Evolutionary conservation across 2,888 invertebrate species (phyloP), one percentile per base, ranked within the genome.

Genomic region (Diarsia rubi): DNA sequence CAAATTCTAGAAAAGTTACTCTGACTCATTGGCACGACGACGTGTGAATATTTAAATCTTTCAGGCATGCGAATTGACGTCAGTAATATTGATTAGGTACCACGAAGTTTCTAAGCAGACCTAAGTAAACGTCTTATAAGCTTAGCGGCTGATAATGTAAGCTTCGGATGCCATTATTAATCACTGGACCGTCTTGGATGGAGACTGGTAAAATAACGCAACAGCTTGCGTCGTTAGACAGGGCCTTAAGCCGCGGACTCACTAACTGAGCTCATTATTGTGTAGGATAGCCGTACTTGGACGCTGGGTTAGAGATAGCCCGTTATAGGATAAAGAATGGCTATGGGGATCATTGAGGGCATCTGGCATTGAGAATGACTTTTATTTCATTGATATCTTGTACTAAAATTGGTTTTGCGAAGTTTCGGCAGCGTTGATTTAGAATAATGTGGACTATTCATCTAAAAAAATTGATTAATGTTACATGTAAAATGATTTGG

Each of bases 141-240:
- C 21, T 54, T 47, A 75, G 65, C 45, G 37, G 49, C 54, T 24
- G 65, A 75, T 72, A 78, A 75, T 78, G 64, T 84, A 68, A 68
- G 75, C 73, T 73, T 73, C 66, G 72, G 75, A 72, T 66, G 60
- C 67, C 60, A 77, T 78, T 78, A 86, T 84, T 86, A 86, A 86
- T 86, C 84, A 86, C 76, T 75, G 79, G 78, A 74, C 78, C 57
- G 73, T 82, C 80, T 71, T 45, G 63, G 69, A 66, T 64, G 68
- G 74, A 79, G 75, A 76, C 72, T 79, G 73, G 66, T 59, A 82
- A 78, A 86, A 84, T 86, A 86, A 86, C 67, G 75, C 82, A 82
- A 86, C 85, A 86, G 86, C 84, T 82, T 84, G 77, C 66, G 24
- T 85, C 86, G 77, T 85, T 78, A 83, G 83, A 83, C 78, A 68